Base-by-base conservation (phyloP, 2,797 vertebrate genomes). In the Nasua narica region DNA sequence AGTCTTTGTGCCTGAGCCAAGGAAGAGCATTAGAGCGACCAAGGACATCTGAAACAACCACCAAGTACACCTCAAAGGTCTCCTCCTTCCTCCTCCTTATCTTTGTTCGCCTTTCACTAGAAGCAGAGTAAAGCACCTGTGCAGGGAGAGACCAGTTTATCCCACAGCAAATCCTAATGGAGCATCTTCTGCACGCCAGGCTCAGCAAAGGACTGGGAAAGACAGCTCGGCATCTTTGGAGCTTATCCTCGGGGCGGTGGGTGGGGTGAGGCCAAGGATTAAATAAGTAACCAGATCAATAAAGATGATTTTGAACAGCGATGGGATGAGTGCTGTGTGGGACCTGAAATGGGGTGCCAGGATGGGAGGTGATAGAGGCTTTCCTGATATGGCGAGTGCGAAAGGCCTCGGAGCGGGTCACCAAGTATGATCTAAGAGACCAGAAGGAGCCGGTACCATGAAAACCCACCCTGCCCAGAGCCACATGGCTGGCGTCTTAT, bases 61-160 rank as follows among this genome's bases (percentile, higher is more conserved):
- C 43, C 10, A 0, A 25, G 32, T 12, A 19, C 13, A 6, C 2
- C n/a, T 25, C n/a, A 14, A 50, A 11, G 12, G 19, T 1, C 2
- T 32, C n/a, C 32, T 7, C 2, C 54, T 81, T 37, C 14, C 52
- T 43, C 25, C 10, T 79, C 32, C 9, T 23, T 1, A 1, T 15
- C 56, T 56, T 6, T 8, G 54, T 9, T 23, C 29, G 2, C 27
- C 48, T 35, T 60, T 32, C 32, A 21, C 46, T 35, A 3, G 79
- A 32, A 43, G 32, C 21, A 19, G 29, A 37, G 29, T 7, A 14
- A 56, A 29, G 35, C 21, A 2, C 43, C 12, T 3, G 29, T 25
- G 2, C 6, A 0, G 13, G 29, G 50, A 90, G 84, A 88, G n/a
- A 62, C n/a, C 10, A 5, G 11, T 43, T 40, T 3, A 10, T 52